Base-by-base conservation (phyloP, 2,888 invertebrate species). In the Drosophila anomelani region DNA sequence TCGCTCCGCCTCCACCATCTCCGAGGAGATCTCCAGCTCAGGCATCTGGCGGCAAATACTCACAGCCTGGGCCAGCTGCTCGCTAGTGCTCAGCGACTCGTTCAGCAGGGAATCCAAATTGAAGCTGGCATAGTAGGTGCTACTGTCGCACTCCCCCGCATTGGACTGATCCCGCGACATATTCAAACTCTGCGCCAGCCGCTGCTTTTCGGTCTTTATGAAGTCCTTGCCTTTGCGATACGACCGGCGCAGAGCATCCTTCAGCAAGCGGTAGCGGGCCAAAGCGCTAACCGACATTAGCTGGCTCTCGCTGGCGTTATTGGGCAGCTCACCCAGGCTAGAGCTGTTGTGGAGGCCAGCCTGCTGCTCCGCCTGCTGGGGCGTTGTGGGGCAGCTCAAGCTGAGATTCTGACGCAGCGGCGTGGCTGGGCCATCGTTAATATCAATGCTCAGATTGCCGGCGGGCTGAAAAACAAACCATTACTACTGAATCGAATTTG, bases 1-100 rank as follows among this genome's bases (percentile, higher is more conserved):
- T 3, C 93, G 91, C 77, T 94, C 94, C 0, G 93, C 94, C 76
- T 94, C 94, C 0, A 94, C 92, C 87, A 93, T 93, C 82, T 94
- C 94, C 0, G 90, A 77, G n/a, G 94, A 93, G 13, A 90, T 90
- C 56, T 91, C 90, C 69, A 94, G 92, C 73, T 93, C 93, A 10
- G 93, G 93, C 76, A 92, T 90, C 34, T 91, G 91, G 2, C 92
- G 91, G 67, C 94, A 94, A 26, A 93, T 88, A 17, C 84, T 92
- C 12, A 94, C 90, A 1, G 93, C 93, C 77, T 93, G 93, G 4
- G 92, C 91, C 9, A 93, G 85, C 79, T 94, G 94, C 47, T 91
- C 80, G 23, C 79, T 79, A 6, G 92, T 70, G 4, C 88, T 81
- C 43, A 86, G 51, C 2, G 84, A 81, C 5, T 89, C 81, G 26